Conservation (phyloP, 1,140 invertebrate genomes). For the Globodera rostochiensis region DNA sequence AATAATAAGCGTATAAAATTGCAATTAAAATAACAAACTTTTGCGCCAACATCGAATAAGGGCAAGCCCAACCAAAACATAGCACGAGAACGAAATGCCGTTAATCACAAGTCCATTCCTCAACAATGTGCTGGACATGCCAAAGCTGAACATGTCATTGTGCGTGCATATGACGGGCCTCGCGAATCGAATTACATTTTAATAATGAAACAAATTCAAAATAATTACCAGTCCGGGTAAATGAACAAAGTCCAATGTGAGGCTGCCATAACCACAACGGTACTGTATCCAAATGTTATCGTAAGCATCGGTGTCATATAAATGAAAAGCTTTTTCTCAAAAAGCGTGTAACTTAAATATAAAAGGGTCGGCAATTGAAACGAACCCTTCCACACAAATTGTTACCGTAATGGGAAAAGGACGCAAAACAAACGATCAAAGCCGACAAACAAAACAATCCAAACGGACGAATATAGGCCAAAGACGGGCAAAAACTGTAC, state of each 20-base stretch:
- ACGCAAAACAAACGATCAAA: slow-evolving; percentile 4
- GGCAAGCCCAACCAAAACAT: not conserved
- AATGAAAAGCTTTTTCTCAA: not conserved
- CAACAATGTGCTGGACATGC: not conserved
- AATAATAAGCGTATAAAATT: not conserved
- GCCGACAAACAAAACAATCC: slow-evolving; percentile 15
- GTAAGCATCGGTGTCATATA: not conserved
- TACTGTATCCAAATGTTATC: not conserved
- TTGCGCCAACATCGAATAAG: not conserved
- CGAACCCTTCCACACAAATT: no score
- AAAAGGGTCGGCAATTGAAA: no score
- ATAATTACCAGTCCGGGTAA: not conserved
- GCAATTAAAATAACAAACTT: not conserved
- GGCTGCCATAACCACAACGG: not conserved
- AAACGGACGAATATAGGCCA: not conserved
- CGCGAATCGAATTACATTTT: not conserved
- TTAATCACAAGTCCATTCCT: slow-evolving; percentile 8
- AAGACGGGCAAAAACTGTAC: not conserved
- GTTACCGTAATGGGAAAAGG: slow-evolving; percentile 3
- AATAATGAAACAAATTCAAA: not conserved
- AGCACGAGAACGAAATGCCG: not conserved
- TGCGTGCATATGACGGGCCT: not conserved
- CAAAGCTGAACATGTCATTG: not conserved
- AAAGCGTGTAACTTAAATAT: not conserved
- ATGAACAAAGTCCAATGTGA: not conserved